Conservation (phyloP, 2,888 invertebrate species). For the Lycaena phlaeas region DNA sequence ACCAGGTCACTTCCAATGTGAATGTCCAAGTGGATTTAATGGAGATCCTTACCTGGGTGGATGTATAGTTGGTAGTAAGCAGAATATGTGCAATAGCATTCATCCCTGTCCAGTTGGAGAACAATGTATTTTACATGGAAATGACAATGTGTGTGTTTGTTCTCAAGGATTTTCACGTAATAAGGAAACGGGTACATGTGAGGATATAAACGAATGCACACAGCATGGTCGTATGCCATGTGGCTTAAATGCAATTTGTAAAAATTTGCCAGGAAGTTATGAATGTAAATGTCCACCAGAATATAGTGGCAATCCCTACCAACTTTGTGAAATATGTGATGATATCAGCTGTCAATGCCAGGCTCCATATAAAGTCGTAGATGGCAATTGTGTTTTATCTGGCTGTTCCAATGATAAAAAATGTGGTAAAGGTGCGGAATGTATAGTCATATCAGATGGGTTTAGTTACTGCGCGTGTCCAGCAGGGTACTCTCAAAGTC, state of each 20-base stretch:
- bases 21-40: slow-evolving; percentile 86
- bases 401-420: slow-evolving; percentile 86
- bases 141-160: slow-evolving; percentile 90
- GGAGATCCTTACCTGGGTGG: slow-evolving; percentile 88
- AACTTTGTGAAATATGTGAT: slow-evolving; percentile 87
- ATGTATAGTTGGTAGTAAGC: slow-evolving; percentile 77
- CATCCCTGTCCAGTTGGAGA: slow-evolving; percentile 89
- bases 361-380: slow-evolving; percentile 87
- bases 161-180: slow-evolving; percentile 89
- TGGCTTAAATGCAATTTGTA: slow-evolving; percentile 91
- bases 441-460: slow-evolving; percentile 90
- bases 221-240: slow-evolving; percentile 85
- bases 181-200: slow-evolving; percentile 80
- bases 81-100: slow-evolving; percentile 79
- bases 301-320: slow-evolving; percentile 92
- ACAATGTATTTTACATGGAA: slow-evolving; percentile 86
- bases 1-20: slow-evolving; percentile 88
- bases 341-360: slow-evolving; percentile 89
- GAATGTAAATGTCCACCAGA: slow-evolving; percentile 92
- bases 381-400: slow-evolving; percentile 87
- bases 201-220: slow-evolving; percentile 90
- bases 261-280: slow-evolving; percentile 93
- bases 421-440: slow-evolving; percentile 90
- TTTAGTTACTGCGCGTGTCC: slow-evolving; percentile 96
- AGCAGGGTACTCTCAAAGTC: slow-evolving; percentile 83